Evolutionary conservation across 2,888 invertebrate genomes (phyloP).

Genomic region (Drosophila mercatorum): DNA sequence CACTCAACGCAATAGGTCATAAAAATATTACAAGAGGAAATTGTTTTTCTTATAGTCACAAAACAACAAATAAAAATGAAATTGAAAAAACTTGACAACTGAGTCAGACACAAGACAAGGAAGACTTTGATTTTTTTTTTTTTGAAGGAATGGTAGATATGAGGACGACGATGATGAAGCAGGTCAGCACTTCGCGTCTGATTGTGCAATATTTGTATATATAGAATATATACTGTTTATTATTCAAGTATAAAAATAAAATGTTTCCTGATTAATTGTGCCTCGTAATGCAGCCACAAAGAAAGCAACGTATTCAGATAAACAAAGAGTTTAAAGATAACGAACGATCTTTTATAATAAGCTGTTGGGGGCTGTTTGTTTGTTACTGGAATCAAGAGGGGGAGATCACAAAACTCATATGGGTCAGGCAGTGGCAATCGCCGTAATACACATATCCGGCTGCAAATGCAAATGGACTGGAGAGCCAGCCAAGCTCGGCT

Average conservation of each 20-base stretch:
- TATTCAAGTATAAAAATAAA: constrained; percentile 45
- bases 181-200: constrained; percentile 23
- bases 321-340: constrained; percentile 48
- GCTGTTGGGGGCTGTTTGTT: constrained; percentile 27
- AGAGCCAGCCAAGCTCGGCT: background rate
- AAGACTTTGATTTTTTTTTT: background rate
- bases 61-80: constrained; percentile 23
- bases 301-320: constrained; percentile 24
- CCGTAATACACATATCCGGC: constrained; percentile 47
- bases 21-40: constrained; percentile 41
- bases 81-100: constrained; percentile 19
- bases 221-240: background rate
- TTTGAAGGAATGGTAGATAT: constrained; percentile 12
- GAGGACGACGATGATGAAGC: constrained; percentile 11
- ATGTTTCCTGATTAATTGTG: constrained; percentile 77
- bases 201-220: constrained; percentile 39
- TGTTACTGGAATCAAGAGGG: background rate
- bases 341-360: constrained; percentile 43
- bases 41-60: constrained; percentile 23
- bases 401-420: constrained; percentile 45
- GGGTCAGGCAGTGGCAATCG: constrained; percentile 45
- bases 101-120: constrained; percentile 15
- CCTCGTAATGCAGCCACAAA: constrained; percentile 43
- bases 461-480: constrained; percentile 42
- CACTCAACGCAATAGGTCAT: constrained; percentile 31